Conservation (phyloP, 2,113 vertebrate genomes). For the Tapirus terrestris region DNA sequence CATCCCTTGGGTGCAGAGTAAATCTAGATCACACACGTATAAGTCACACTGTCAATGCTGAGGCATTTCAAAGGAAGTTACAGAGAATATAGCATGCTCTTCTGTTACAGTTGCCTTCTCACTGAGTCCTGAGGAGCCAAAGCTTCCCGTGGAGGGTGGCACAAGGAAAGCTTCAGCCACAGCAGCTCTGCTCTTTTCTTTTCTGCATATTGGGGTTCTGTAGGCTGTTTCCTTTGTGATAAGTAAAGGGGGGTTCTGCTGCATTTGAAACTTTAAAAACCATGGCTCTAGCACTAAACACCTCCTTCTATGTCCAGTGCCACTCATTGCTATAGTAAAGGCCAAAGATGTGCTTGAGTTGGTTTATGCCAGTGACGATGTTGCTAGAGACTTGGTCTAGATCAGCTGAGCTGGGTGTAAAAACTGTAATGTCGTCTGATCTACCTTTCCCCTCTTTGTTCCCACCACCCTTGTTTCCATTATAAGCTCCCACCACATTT, state of each 20-base stretch:
- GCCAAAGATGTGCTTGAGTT: background rate
- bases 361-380: background rate
- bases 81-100: background rate
- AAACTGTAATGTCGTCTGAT: rapidly evolving
- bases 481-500: background rate
- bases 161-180: rapidly evolving
- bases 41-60: background rate
- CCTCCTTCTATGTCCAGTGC: background rate
- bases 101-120: background rate
- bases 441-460: no score
- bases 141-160: background rate
- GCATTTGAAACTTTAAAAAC: background rate
- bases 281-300: no score
- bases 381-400: background rate
- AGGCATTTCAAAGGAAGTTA: background rate
- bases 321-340: background rate
- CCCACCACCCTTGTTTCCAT: background rate
- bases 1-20: background rate
- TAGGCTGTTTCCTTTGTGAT: background rate
- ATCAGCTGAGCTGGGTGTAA: background rate
- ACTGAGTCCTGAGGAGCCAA: background rate
- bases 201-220: background rate
- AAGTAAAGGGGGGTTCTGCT: background rate
- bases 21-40: background rate
- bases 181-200: background rate